These are phyloP conservation scores for Palythoa grandis DNA, from an alignment of 92 coral and sea anemone species.

Conservation along the genomic window DNA sequence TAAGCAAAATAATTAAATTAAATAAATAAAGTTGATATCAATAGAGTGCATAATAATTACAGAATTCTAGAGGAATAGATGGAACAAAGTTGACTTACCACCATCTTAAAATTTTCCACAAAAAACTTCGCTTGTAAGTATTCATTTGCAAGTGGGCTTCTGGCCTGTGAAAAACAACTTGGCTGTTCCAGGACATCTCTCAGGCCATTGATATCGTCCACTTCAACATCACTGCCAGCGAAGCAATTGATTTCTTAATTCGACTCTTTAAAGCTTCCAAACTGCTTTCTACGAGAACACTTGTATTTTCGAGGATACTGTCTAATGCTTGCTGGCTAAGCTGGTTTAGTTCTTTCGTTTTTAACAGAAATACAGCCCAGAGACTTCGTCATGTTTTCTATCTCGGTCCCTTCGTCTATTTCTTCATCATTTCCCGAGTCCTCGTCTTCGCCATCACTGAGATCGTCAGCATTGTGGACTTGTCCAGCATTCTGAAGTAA, in stretches of 20 bases:
- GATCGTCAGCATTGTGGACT: neutral
- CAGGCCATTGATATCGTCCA: conserved; percentile 39
- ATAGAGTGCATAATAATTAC: no score
- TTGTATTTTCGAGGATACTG: conserved; percentile 41
- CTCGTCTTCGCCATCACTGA: conserved; percentile 14
- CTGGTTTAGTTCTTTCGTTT: conserved; percentile 53
- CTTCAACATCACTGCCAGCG: conserved; percentile 28
- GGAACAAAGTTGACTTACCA: neutral
- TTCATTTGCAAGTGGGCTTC: conserved; percentile 9
- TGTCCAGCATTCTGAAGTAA: neutral
- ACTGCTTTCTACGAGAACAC: conserved; percentile 44
- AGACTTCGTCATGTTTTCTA: conserved; percentile 35
- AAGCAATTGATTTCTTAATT: conserved; percentile 33
- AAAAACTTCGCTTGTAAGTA: conserved; percentile 35
- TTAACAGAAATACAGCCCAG: conserved; percentile 51
- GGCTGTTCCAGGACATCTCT: conserved; percentile 15
- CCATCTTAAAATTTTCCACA: conserved; percentile 32
- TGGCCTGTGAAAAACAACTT: conserved; percentile 25
- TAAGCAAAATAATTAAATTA: no score
- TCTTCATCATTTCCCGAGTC: conserved; percentile 40
- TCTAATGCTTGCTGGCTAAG: conserved; percentile 51
- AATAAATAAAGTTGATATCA: no score
- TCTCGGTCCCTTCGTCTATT: neutral
- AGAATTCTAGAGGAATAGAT: no score
- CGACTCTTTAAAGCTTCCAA: conserved; percentile 21